phyloP scores from a whole-genome alignment of 53 echinoderm and acorn worm species.

The Crossaster papposus region DNA sequence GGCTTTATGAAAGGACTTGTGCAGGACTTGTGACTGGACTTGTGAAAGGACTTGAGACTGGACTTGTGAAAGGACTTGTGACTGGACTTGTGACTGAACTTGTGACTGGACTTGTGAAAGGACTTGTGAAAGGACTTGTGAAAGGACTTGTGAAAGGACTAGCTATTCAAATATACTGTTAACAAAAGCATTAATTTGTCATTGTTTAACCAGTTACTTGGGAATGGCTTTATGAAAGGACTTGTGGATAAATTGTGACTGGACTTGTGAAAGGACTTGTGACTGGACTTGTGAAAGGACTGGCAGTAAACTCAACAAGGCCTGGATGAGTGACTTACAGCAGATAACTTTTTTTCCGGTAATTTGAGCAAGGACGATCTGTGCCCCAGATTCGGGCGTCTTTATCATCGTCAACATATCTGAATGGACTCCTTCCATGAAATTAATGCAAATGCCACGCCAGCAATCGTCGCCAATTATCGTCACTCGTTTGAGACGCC shows the following conservation, averaged over 20 bases:
- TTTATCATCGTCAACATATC: constrained; percentile 16
- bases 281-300: not conserved
- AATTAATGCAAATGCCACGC: constrained; percentile 55
- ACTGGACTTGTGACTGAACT: no score
- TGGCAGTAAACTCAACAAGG: no score
- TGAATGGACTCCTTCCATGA: constrained; percentile 41
- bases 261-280: not conserved
- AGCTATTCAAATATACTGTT: no score
- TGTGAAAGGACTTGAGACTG: not conserved
- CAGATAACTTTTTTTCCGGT: constrained; percentile 11
- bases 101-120: not conserved
- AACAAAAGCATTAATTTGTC: no score
- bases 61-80: not conserved
- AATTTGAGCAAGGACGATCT: constrained; percentile 14
- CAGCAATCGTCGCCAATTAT: constrained; percentile 26
- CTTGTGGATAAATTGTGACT: no score
- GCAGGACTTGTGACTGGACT: no score
- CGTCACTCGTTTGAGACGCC: constrained; percentile 19
- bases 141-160: not conserved
- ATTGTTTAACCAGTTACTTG: no score
- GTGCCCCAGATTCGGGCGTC: constrained; percentile 1
- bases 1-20: no score
- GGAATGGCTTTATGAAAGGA: no score
- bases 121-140: not conserved
- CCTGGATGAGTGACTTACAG: constrained; percentile 1